These are phyloP conservation scores for Aphelocoma coerulescens DNA, from an alignment of 2,113 vertebrate genomes.

Conservation along the genomic window DNA sequence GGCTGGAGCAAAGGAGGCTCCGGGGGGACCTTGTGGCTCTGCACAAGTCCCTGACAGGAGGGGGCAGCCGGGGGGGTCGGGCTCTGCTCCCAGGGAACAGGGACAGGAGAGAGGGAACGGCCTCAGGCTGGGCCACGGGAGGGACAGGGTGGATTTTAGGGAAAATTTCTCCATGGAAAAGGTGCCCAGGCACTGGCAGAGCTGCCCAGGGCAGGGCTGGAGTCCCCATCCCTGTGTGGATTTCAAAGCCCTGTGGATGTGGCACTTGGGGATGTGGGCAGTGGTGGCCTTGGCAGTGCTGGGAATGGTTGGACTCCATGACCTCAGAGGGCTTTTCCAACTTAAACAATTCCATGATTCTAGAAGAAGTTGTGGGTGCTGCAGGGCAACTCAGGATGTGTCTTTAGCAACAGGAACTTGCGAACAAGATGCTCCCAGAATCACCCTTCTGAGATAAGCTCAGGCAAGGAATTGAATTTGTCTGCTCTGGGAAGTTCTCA, in stretches of 20 bases:
- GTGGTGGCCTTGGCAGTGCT: background rate
- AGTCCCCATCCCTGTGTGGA: background rate
- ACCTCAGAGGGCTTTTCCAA: background rate
- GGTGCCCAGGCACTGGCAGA: fast-evolving
- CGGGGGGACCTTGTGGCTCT: background rate
- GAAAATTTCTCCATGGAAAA: fast-evolving
- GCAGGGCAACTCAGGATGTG: background rate
- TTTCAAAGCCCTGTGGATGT: background rate
- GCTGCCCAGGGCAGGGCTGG: background rate
- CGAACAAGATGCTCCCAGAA: background rate
- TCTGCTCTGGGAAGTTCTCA: background rate
- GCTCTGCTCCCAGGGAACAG: background rate
- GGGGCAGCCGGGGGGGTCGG: background rate
- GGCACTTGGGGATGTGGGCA: background rate
- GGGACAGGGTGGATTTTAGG: fast-evolving
- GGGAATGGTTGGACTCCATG: fast-evolving
- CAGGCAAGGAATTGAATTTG: background rate
- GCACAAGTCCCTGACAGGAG: background rate
- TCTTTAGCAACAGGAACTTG: background rate
- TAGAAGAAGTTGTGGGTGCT: background rate
- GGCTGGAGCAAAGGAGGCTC: background rate
- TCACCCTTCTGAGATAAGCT: background rate
- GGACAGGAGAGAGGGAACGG: background rate
- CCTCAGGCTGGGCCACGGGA: background rate
- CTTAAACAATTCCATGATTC: background rate